Evolutionary conservation across 2,797 vertebrate species (phyloP).

Genomic region (Acomys russatus): DNA sequence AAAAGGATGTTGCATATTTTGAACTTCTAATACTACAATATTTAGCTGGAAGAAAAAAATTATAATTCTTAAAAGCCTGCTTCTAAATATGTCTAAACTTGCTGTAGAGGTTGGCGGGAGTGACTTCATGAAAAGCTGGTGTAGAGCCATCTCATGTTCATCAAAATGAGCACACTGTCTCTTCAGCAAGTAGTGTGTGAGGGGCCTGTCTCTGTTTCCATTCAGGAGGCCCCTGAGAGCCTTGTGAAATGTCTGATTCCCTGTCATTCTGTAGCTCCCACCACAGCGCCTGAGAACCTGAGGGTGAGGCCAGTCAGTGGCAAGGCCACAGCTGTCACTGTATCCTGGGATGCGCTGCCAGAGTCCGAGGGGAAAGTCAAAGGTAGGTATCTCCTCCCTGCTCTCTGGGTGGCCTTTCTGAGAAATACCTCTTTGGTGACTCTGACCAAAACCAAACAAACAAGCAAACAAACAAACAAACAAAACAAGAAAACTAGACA

Average conservation of each 20-base stretch:
- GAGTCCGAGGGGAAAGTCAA: slow-evolving; percentile 96
- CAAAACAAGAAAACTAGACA: neutral
- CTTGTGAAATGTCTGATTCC: neutral
- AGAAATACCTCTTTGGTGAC: neutral
- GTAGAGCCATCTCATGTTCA: neutral
- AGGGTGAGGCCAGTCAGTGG: slow-evolving; percentile 95
- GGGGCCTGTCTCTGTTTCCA: neutral
- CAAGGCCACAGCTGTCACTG: slow-evolving; percentile 94
- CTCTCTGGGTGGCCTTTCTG: neutral
- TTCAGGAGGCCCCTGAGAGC: neutral
- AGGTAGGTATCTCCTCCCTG: slow-evolving; percentile 89
- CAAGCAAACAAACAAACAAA: too few relatives aligned
- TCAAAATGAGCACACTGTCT: neutral
- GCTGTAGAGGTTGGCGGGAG: neutral
- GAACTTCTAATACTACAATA: slow-evolving; percentile 9
- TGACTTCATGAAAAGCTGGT: neutral
- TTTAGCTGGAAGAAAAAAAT: neutral
- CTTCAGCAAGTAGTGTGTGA: neutral
- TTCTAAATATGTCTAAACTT: neutral
- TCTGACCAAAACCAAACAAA: neutral
- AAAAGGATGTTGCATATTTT: neutral
- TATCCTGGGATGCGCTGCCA: slow-evolving; percentile 96
- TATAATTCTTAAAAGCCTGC: neutral
- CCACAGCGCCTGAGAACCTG: slow-evolving; percentile 96
- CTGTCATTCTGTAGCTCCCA: slow-evolving; percentile 91